Conservation (phyloP, 1,140 invertebrate species). For the Acromyrmex charruanus region DNA sequence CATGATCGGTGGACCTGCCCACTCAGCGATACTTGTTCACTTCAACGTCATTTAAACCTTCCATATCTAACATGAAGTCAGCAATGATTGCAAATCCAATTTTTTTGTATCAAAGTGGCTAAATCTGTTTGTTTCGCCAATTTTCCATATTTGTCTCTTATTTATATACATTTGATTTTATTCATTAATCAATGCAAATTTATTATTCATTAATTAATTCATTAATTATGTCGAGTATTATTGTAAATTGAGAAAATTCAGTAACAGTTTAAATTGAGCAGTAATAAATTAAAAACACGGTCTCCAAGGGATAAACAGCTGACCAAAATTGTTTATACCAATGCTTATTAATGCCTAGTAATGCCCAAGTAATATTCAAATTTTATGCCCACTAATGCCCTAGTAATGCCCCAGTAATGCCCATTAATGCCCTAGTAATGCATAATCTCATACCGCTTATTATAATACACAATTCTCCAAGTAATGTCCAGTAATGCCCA, state of each 20-base stretch:
- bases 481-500: too few relatives aligned
- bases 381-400: too few relatives aligned
- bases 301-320: too few relatives aligned
- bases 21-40: slow-evolving; percentile 47
- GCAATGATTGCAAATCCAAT: slow-evolving; percentile 21
- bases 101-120: slow-evolving; percentile 17
- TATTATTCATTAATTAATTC: background rate
- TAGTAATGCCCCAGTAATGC: too few relatives aligned
- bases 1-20: slow-evolving; percentile 1
- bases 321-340: too few relatives aligned
- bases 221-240: too few relatives aligned
- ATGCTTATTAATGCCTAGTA: too few relatives aligned
- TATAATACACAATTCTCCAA: too few relatives aligned
- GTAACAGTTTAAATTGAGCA: background rate
- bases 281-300: background rate
- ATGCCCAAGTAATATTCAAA: too few relatives aligned
- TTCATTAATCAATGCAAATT: background rate
- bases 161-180: background rate
- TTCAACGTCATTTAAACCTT: slow-evolving; percentile 51
- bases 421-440: too few relatives aligned
- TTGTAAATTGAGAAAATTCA: background rate
- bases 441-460: too few relatives aligned
- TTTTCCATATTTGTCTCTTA: background rate
- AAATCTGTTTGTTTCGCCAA: background rate
- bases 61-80: slow-evolving; percentile 28